Percentiles rank a stretch among this genome's conserved stretches.
These are phyloP conservation scores for Thera britannica DNA, from an alignment of 2,888 invertebrate genomes.

Conservation along the genomic window DNA sequence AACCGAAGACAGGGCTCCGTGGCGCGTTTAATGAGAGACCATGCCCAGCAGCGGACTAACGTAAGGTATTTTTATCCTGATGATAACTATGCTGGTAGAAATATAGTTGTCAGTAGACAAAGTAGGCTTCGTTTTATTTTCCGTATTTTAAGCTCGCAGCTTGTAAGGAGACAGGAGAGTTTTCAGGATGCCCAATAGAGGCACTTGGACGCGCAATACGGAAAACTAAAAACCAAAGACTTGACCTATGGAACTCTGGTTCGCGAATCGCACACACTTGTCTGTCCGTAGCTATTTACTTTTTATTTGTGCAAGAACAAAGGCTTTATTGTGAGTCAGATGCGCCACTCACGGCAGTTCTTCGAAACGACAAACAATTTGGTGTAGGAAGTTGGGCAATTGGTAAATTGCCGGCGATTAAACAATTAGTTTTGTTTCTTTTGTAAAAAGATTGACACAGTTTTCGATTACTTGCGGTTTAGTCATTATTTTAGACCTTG, in stretches of 20 bases:
- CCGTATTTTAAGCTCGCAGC: no score
- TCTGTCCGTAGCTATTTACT: neutral
- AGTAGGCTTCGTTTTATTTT: no score
- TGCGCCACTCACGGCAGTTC: constrained; percentile 53
- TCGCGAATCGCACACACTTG: neutral
- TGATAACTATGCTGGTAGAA: no score
- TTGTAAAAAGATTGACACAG: constrained; percentile 45
- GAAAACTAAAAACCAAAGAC: no score
- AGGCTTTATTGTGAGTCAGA: constrained; percentile 35
- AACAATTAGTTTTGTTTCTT: constrained; percentile 59
- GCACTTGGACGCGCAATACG: no score
- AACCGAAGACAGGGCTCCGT: no score
- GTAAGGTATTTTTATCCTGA: no score
- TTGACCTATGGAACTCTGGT: constrained; percentile 1
- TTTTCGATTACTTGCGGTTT: constrained; percentile 41
- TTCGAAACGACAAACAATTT: constrained; percentile 58
- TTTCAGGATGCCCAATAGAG: no score
- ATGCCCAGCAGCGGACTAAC: no score
- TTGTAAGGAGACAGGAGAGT: no score
- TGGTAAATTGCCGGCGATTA: constrained; percentile 64
- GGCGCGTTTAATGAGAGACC: no score
- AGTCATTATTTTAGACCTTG: constrained; percentile 25
- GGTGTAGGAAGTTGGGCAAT: constrained; percentile 52
- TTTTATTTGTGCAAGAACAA: constrained; percentile 31
- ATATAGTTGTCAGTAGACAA: no score